Evolutionary conservation across 2,888 invertebrate species (phyloP), one percentile per base, ranked within the genome.

Genomic region (Protodeltote pygarga): DNA sequence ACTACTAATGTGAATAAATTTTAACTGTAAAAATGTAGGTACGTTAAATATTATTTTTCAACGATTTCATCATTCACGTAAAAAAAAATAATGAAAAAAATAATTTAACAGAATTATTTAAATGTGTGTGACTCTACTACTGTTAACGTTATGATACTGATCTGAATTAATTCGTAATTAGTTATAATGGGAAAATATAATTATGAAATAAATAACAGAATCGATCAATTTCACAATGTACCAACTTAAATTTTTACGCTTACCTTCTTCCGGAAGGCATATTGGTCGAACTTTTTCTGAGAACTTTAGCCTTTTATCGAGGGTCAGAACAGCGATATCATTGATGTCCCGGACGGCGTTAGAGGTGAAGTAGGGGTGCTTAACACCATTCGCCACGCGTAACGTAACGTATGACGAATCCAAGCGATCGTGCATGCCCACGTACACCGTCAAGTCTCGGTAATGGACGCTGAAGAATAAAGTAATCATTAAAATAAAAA

Each of bases 251-350:
- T 2, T 0, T 15, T 3, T 13, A 8, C 14, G 60, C 63, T 59
- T 71, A 89, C 90, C 71, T 64, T 68, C 57, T 16, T 58, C 70
- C 16, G 92, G 89, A 33, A 94, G 79, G 65, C 94, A 94, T 38
- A 93, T 87, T 6, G 94, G 93, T 0, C 79, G 76, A 16, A 93
- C 82, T 41, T 81, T 88, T 0, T 87, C 80, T 1, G 81, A 77
- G 51, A 92, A 93, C 46, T 76, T 70, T 1, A 94, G 65, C 50
- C 79, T 85, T 37, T 74, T 76, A 4, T 83, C 82, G 0, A 94
- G 64, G 3, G 89, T 93, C 6, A 94, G 73, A 4, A 94, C 77
- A 0, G 94, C 93, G 11, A 94, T 93, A 60, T 94, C 94, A 48
- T 94, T 93, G 29, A 92, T 92, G 38, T 93, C 93, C 42, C 93